phyloP scores from a whole-genome alignment of 1,140 invertebrate genomes.

The Euborellia annulipes region DNA sequence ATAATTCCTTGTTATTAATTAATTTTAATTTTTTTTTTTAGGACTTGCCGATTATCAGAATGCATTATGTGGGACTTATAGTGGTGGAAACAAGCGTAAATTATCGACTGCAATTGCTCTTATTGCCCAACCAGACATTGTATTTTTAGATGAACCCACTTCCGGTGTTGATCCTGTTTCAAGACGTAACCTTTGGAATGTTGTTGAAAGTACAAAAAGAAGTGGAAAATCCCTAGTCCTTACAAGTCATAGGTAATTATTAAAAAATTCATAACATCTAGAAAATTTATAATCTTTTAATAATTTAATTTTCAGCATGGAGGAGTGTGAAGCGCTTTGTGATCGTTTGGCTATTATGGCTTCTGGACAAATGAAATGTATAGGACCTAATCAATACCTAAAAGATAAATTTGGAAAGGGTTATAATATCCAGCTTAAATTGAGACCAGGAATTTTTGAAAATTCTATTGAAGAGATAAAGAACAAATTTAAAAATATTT shows the following conservation, averaged over 20 bases:
- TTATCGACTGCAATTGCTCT: slow-evolving; percentile 84
- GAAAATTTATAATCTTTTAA: no score
- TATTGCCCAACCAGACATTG: slow-evolving; percentile 72
- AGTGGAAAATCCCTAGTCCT: slow-evolving; percentile 54
- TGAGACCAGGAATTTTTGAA: neutral
- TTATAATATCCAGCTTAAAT: slow-evolving; percentile 1
- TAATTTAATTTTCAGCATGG: slow-evolving; percentile 39
- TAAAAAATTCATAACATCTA: no score
- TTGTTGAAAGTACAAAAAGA: slow-evolving; percentile 41
- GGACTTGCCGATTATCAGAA: slow-evolving; percentile 6
- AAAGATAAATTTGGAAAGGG: slow-evolving; percentile 25
- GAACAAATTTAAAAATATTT: neutral
- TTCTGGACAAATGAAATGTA: slow-evolving; percentile 56
- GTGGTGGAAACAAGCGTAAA: slow-evolving; percentile 90
- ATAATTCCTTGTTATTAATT: no score
- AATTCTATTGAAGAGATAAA: neutral
- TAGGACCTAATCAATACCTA: slow-evolving; percentile 51
- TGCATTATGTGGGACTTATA: slow-evolving; percentile 40
- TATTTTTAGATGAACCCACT: slow-evolving; percentile 77
- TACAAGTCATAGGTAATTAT: slow-evolving; percentile 53
- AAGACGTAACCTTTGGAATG: slow-evolving; percentile 61
- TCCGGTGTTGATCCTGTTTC: slow-evolving; percentile 73
- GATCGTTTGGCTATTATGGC: slow-evolving; percentile 78
- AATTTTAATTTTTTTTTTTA: neutral
- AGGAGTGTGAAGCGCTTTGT: slow-evolving; percentile 77